Percentiles rank a stretch among this genome's conserved stretches.
Evolutionary conservation across 2,888 invertebrate genomes (phyloP).

Genomic region (Operophtera brumata): DNA sequence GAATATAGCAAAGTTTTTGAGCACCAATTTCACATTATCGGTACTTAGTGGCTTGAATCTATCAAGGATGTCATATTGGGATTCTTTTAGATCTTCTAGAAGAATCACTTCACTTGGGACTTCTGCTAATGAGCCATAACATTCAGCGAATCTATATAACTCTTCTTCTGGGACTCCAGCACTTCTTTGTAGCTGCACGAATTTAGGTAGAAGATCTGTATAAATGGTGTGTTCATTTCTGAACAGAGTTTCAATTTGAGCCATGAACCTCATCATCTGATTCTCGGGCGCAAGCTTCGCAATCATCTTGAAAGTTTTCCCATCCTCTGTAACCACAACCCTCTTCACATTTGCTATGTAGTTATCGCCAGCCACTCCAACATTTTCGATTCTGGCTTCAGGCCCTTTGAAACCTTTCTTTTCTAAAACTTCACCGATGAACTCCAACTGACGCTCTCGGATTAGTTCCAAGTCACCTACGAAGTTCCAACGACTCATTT

Average conservation of each 20-base stretch:
- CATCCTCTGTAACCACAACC: constrained; percentile 32
- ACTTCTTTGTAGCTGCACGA: constrained; percentile 42
- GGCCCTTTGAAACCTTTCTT: constrained; percentile 40
- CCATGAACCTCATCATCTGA: constrained; percentile 31
- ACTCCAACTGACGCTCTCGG: constrained; percentile 40
- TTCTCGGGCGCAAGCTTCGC: constrained; percentile 50
- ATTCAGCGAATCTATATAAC: constrained; percentile 30
- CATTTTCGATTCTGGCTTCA: constrained; percentile 37
- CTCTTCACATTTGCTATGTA: constrained; percentile 35
- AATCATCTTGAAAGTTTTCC: constrained; percentile 43
- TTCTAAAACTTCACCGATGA: constrained; percentile 41
- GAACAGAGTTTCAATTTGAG: constrained; percentile 34
- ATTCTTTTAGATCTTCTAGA: constrained; percentile 47
- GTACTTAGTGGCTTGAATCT: constrained; percentile 42
- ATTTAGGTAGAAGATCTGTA: constrained; percentile 37
- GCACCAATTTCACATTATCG: constrained; percentile 40
- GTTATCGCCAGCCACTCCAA: constrained; percentile 44
- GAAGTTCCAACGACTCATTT: constrained; percentile 37
- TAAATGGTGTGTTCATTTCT: constrained; percentile 50
- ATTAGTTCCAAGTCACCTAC: constrained; percentile 41
- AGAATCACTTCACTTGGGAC: constrained; percentile 30
- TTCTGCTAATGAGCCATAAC: constrained; percentile 19
- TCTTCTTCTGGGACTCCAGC: constrained; percentile 44
- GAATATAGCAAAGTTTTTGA: constrained; percentile 48
- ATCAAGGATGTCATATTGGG: constrained; percentile 45